These are phyloP conservation scores for Coelopa pilipes DNA, from an alignment of 2,888 invertebrate genomes.

Conservation along the genomic window DNA sequence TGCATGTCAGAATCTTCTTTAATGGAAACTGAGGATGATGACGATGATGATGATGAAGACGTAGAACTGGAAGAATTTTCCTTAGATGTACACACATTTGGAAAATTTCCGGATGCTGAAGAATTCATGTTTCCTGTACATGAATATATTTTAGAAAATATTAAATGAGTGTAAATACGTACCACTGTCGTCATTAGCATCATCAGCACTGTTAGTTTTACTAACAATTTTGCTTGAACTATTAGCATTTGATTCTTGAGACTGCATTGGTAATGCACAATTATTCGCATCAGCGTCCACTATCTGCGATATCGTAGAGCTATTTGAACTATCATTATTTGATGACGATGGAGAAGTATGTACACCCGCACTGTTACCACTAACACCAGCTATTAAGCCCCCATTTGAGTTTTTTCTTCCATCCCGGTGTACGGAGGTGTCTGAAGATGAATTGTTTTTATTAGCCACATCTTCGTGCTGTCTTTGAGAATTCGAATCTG, in stretches of 20 bases:
- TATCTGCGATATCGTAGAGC: conserved; percentile 45
- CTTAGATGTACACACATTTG: conserved; percentile 39
- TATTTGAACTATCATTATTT: conserved; percentile 46
- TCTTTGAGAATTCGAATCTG: conserved; percentile 24
- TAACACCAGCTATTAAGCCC: conserved; percentile 28
- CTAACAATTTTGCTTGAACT: conserved; percentile 19
- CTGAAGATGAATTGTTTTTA: conserved; percentile 21
- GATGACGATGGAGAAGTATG: conserved; percentile 39
- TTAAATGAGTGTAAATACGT: conserved; percentile 12
- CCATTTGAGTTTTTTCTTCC: conserved; percentile 39
- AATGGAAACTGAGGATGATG: conserved; percentile 47
- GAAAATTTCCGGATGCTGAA: conserved; percentile 29
- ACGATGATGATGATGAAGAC: conserved; percentile 38
- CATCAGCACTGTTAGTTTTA: conserved; percentile 45
- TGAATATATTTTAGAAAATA: conserved; percentile 2
- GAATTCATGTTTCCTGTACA: conserved; percentile 21
- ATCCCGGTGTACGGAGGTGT: conserved; percentile 16
- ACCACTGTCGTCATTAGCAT: conserved; percentile 53
- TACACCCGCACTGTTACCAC: conserved; percentile 14
- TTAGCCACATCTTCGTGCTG: conserved; percentile 14
- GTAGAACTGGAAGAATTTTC: conserved; percentile 40
- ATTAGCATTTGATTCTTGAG: conserved; percentile 19
- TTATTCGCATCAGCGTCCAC: conserved; percentile 47
- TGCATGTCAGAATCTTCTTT: conserved; percentile 51
- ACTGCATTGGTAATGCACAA: conserved; percentile 6